Conservation (phyloP, 2,888 invertebrate genomes). For the Cheilosia vulpina region DNA sequence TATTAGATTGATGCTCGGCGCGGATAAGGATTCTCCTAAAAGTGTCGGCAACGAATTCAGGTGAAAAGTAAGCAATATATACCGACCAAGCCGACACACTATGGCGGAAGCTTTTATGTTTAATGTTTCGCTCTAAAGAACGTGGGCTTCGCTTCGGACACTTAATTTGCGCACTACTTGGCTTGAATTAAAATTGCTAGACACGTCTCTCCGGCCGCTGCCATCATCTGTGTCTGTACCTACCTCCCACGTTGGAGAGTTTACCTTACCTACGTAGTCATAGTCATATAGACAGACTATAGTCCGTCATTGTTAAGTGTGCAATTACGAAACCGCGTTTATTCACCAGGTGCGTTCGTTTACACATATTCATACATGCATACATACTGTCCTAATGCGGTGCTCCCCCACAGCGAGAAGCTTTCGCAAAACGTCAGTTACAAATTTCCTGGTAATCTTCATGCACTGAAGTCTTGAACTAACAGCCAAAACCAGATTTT, state of each 20-base stretch:
- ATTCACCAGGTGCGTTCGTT: conserved; percentile 21
- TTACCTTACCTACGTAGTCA: no score
- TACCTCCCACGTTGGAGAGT: conserved; percentile 72
- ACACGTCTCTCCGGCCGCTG: conserved; percentile 64
- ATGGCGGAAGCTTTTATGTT: conserved; percentile 74
- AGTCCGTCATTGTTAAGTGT: conserved; percentile 15
- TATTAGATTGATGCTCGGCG: conserved; percentile 68
- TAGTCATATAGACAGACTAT: neutral
- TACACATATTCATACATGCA: neutral
- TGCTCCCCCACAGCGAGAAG: conserved; percentile 45
- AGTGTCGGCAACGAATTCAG: conserved; percentile 67
- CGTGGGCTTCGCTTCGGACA: conserved; percentile 59
- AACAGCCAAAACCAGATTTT: conserved; percentile 56
- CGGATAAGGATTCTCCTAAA: conserved; percentile 74
- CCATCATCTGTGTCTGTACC: conserved; percentile 12
- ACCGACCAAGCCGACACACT: conserved; percentile 18
- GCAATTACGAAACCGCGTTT: conserved; percentile 44
- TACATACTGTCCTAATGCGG: neutral
- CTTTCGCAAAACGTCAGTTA: conserved; percentile 22
- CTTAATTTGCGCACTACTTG: conserved; percentile 68
- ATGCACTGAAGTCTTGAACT: conserved; percentile 41
- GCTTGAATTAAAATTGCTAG: conserved; percentile 72
- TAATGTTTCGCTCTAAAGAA: conserved; percentile 57
- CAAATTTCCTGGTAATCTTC: conserved; percentile 41
- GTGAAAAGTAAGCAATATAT: conserved; percentile 65